phyloP scores from a whole-genome alignment of 2,888 invertebrate species.

The Lochmaea crataegi region DNA sequence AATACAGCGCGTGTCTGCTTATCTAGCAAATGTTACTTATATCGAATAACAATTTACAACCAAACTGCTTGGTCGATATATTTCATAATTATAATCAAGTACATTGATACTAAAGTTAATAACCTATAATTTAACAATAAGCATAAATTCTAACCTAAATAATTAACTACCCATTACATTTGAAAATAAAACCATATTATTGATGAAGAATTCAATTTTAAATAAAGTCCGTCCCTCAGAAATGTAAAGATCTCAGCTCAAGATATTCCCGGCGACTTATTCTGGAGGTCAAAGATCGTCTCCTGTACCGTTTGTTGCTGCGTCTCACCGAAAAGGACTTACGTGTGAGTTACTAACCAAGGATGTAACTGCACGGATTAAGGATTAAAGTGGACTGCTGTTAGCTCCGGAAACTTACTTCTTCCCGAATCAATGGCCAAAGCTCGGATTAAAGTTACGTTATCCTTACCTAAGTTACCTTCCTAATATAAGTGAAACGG shows the following conservation, averaged over 20 bases:
- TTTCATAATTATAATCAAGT: too few species aligned
- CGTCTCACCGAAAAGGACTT: conserved; percentile 31
- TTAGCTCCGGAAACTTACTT: conserved; percentile 57
- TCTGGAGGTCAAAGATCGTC: conserved; percentile 43
- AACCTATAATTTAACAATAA: too few species aligned
- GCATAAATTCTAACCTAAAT: too few species aligned
- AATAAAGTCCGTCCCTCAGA: neutral
- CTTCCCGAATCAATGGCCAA: conserved; percentile 55
- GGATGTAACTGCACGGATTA: conserved; percentile 52
- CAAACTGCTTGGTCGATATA: too few species aligned
- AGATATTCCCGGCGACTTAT: conserved; percentile 28
- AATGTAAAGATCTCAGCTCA: conserved; percentile 1
- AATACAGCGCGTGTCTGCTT: too few species aligned
- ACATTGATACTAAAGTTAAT: too few species aligned
- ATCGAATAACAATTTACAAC: too few species aligned
- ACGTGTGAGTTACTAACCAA: conserved; percentile 41
- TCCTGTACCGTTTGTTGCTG: conserved; percentile 15
- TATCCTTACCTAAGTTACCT: conserved; percentile 57
- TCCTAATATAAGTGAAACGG: conserved; percentile 48
- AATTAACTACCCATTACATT: too few species aligned
- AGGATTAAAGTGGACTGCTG: conserved; percentile 57
- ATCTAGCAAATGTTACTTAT: too few species aligned
- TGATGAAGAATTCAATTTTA: neutral
- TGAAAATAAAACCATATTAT: neutral
- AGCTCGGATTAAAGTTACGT: conserved; percentile 56